Evolutionary conservation across 2,113 vertebrate species (phyloP).

Genomic region (Tiliqua scincoides): DNA sequence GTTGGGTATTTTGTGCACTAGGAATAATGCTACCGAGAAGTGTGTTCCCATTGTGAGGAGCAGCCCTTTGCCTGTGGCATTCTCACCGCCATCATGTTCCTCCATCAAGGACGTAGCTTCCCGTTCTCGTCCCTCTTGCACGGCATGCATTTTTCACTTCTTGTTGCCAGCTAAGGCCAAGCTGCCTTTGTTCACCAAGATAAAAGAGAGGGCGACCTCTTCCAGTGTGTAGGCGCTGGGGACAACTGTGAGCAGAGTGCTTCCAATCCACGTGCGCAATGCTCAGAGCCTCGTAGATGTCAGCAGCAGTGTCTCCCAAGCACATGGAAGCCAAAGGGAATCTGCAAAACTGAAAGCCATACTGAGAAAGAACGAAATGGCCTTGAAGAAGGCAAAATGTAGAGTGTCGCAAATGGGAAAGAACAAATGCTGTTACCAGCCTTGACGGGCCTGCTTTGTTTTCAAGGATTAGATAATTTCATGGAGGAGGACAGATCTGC

Average conservation of each 20-base stretch:
- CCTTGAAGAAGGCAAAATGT: too few species aligned
- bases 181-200: background rate
- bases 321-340: too few species aligned
- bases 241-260: background rate
- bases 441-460: too few species aligned
- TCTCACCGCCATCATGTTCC: background rate
- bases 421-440: too few species aligned
- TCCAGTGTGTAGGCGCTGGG: background rate
- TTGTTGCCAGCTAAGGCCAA: background rate
- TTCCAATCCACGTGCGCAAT: background rate
- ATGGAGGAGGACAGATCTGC: too few species aligned
- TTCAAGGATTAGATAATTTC: too few species aligned
- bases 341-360: too few species aligned
- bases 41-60: background rate
- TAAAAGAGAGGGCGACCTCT: background rate
- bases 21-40: background rate
- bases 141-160: background rate
- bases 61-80: background rate
- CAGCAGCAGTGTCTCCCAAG: too few species aligned
- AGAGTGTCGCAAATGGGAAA: too few species aligned
- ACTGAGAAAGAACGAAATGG: too few species aligned
- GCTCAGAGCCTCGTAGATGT: too few species aligned
- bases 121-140: too few species aligned
- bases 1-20: background rate
- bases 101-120: background rate